These are phyloP conservation scores for Ptychochromis oligacanthus DNA, from an alignment of 2,113 vertebrate species.

Conservation along the genomic window DNA sequence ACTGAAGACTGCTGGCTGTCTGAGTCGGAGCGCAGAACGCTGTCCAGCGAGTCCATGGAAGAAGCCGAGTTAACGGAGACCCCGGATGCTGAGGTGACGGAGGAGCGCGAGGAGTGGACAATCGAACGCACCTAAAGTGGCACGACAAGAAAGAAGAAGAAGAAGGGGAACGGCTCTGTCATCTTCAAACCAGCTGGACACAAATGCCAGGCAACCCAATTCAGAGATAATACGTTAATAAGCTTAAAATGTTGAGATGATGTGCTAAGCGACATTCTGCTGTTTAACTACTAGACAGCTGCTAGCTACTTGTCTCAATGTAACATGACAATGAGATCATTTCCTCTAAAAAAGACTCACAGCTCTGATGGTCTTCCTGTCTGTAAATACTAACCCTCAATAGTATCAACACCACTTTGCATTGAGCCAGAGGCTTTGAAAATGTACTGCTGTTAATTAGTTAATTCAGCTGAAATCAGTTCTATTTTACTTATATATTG, in stretches of 20 bases:
- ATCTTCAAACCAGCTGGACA: background rate
- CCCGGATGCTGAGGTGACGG: conserved; percentile 86
- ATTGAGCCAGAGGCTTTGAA: no score
- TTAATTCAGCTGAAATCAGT: background rate
- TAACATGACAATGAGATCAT: background rate
- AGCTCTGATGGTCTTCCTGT: background rate
- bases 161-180: background rate
- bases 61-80: conserved; percentile 73
- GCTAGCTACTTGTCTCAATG: background rate
- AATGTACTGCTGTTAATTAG: background rate
- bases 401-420: background rate
- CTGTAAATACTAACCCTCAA: background rate
- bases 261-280: background rate
- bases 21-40: conserved; percentile 84
- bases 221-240: background rate
- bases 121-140: conserved; percentile 79
- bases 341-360: no score
- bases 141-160: background rate
- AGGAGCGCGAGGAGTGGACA: conserved; percentile 92
- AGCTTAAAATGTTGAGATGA: background rate
- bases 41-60: conserved; percentile 94
- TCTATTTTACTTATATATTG: background rate
- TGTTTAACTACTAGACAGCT: background rate
- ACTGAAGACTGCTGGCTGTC: conserved; percentile 76
- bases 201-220: background rate